A percentile compares a stretch with the other conserved stretches of the same genome.
phyloP scores from a whole-genome alignment of 37 sponge, comb jelly and placozoan species.

The Beroe forskalii region DNA sequence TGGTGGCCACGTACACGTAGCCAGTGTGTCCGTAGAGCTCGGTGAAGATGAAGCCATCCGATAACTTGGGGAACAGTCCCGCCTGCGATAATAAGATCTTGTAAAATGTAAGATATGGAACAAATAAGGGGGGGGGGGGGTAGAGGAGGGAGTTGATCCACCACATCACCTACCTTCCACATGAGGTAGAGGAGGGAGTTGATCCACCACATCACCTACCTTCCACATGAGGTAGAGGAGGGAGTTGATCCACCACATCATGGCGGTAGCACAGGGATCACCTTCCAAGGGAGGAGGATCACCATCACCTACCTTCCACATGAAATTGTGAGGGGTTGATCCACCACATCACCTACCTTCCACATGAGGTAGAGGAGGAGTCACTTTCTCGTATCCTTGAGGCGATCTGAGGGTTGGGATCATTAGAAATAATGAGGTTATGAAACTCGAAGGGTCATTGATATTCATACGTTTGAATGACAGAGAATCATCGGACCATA shows the following conservation, averaged over 20 bases:
- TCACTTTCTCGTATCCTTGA: too few species aligned
- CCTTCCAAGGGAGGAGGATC: too few species aligned
- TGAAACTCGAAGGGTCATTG: too few species aligned
- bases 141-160: conserved; percentile 38
- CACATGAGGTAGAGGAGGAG: conserved; percentile 9
- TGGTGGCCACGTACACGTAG: conserved; percentile 47
- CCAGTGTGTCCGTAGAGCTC: conserved; percentile 42
- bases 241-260: conserved; percentile 59
- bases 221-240: conserved; percentile 17
- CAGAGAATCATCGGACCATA: too few species aligned
- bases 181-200: conserved; percentile 30
- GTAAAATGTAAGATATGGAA: too few species aligned
- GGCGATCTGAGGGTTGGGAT: too few species aligned
- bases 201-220: conserved; percentile 50
- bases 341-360: conserved; percentile 59
- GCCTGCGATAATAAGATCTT: not conserved
- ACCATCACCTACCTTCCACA: too few species aligned
- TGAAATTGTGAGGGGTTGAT: too few species aligned
- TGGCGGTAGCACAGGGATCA: too few species aligned
- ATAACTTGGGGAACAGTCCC: not conserved
- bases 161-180: conserved; percentile 49
- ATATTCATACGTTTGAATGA: too few species aligned
- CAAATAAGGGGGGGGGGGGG: not conserved
- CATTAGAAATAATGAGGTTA: too few species aligned
- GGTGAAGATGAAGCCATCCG: conserved; percentile 28